A percentile compares a stretch with the other conserved stretches of the same genome.
phyloP scores from a whole-genome alignment of 2,888 invertebrate genomes.

The Spisula solida region DNA sequence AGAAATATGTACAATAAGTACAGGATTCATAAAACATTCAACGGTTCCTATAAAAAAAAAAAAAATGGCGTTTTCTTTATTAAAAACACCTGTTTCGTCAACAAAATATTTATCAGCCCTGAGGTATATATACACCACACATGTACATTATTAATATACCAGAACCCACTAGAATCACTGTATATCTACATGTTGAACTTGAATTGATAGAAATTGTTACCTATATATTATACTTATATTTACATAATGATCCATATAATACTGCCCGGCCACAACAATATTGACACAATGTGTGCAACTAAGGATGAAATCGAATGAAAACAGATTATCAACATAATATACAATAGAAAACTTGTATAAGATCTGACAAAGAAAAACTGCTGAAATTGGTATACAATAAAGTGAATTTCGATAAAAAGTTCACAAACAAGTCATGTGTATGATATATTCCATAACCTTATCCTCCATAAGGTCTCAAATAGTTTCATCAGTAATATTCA shows the following conservation, averaged over 20 bases:
- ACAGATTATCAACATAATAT: too few species aligned
- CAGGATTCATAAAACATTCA: conserved; percentile 4
- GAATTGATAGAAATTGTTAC: background rate
- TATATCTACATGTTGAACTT: background rate
- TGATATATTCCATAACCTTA: too few species aligned
- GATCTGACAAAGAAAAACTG: background rate
- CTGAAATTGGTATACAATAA: background rate
- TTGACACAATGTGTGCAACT: background rate
- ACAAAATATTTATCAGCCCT: background rate
- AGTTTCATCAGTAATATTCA: too few species aligned
- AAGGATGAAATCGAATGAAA: background rate
- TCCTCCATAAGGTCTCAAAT: too few species aligned
- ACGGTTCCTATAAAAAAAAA: background rate
- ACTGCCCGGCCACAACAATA: background rate
- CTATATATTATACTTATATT: background rate
- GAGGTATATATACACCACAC: background rate
- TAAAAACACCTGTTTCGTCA: conserved; percentile 15
- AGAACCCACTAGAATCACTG: too few species aligned
- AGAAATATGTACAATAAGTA: background rate
- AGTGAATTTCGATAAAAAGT: too few species aligned
- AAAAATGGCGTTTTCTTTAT: conserved; percentile 9
- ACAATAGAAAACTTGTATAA: too few species aligned
- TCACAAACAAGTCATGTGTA: too few species aligned
- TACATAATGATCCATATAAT: background rate
- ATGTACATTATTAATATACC: background rate